phyloP scores from a whole-genome alignment of 2,113 vertebrate genomes.

The Pachyramphus minor region DNA sequence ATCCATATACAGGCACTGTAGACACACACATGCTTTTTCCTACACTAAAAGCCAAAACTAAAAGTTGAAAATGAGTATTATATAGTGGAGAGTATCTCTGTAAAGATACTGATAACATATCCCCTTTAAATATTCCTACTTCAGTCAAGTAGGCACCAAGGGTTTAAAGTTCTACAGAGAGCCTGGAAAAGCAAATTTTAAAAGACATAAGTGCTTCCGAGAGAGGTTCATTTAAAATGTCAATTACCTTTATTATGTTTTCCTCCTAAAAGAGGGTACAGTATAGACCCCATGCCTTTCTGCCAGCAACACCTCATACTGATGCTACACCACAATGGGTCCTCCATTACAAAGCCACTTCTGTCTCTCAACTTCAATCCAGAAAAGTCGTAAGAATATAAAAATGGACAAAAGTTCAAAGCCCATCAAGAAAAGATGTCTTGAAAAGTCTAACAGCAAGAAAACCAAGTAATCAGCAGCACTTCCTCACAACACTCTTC shows the following conservation, averaged over 20 bases:
- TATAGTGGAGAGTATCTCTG: background rate
- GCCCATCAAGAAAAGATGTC: background rate
- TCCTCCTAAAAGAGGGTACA: background rate
- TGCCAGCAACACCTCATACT: background rate
- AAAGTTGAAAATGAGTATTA: background rate
- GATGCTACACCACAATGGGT: rapidly evolving
- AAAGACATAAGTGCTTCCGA: background rate
- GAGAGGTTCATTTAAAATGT: background rate
- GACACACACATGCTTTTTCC: rapidly evolving
- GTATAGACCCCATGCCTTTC: background rate
- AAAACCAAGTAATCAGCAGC: background rate
- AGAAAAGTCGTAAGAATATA: background rate
- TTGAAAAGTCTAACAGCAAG: background rate
- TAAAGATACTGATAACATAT: background rate
- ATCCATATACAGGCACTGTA: background rate
- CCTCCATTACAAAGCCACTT: background rate
- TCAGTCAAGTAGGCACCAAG: background rate
- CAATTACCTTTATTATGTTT: background rate
- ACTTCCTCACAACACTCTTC: background rate
- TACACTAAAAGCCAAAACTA: background rate
- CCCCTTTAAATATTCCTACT: background rate
- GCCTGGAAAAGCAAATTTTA: background rate
- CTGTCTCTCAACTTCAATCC: background rate
- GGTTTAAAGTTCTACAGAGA: background rate
- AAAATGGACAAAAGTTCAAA: background rate